Evolutionary conservation across 2,888 invertebrate genomes (phyloP), one percentile per base, ranked within the genome.

Genomic region (Oligia latruncula): DNA sequence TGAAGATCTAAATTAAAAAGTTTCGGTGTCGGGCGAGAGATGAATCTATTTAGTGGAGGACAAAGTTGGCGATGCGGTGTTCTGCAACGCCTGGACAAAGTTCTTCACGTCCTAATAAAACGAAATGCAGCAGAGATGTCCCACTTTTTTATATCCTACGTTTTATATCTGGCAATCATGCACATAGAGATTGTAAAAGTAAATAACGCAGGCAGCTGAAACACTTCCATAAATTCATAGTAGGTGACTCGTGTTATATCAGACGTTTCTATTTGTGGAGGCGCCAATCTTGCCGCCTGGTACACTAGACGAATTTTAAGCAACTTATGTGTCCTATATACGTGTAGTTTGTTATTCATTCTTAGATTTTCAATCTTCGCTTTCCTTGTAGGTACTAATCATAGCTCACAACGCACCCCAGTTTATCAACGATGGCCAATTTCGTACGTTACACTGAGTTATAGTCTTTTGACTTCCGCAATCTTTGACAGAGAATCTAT

Each of bases 1-100:
- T 82, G 82, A 90, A 89, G 82, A 90, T 90, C 82, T 76, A 86
- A 90, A 91, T 92, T 90, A 91, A 92, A 92, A 93, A 92, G 92
- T 93, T 92, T 55, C 71, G 77, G 78, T 88, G 86, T 88, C 78
- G 77, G 83, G 78, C 82, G 80, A 82, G 81, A 84, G 91, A 92
- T 90, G 84, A 91, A 90, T 92, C 85, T 90, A 90, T 91, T 92
- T 92, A 90, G 88, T 84, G 77, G 74, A 88, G 86, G 89, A 86
- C 88, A 84, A 93, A 92, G 91, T 92, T 93, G 82, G 83, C 58
- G 86, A 78, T 82, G 84, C 81, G 55, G 71, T 70, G 79, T 78
- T 75, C 80, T 78, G 76, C 73, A 71, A 79, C 72, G 74, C 71
- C 49, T 87, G 82, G 81, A 82, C 81, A 77, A 89, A 90, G 84